phyloP scores from a whole-genome alignment of 2,797 vertebrate genomes.

The Onychomys leucogaster region DNA sequence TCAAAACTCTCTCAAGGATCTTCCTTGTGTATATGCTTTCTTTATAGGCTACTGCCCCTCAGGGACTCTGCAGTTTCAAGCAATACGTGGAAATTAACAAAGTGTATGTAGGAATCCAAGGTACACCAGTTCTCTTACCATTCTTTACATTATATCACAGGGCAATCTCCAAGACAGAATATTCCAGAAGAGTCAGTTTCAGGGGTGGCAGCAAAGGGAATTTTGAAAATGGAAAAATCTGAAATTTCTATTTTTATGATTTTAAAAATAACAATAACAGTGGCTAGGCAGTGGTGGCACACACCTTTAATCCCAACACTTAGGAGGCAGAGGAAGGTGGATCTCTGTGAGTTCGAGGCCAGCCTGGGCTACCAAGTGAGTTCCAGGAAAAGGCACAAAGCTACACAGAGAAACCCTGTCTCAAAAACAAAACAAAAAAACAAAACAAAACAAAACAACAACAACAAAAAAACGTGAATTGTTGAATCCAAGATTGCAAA shows the following conservation, averaged over 20 bases:
- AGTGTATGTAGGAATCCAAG: neutral
- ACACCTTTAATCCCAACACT: too few species aligned
- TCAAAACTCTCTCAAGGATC: neutral
- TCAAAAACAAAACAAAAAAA: too few species aligned
- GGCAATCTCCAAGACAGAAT: neutral
- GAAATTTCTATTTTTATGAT: neutral
- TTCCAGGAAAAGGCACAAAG: too few species aligned
- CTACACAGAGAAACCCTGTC: too few species aligned
- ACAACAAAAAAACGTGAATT: too few species aligned
- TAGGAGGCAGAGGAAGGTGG: too few species aligned
- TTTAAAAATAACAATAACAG: constrained; percentile 22
- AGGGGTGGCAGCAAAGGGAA: neutral
- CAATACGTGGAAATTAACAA: neutral
- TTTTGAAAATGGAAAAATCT: neutral
- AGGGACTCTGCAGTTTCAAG: neutral
- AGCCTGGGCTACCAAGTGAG: too few species aligned
- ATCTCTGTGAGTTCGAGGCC: too few species aligned
- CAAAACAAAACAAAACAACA: too few species aligned
- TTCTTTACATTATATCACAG: neutral
- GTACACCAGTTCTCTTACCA: neutral
- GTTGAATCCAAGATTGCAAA: too few species aligned
- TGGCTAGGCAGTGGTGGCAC: too few species aligned
- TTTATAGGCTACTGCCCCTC: neutral
- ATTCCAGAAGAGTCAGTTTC: neutral
- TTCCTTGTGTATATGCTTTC: neutral